Evolutionary conservation across 2,797 vertebrate species (phyloP).

Genomic region (Psittacula derbiana): DNA sequence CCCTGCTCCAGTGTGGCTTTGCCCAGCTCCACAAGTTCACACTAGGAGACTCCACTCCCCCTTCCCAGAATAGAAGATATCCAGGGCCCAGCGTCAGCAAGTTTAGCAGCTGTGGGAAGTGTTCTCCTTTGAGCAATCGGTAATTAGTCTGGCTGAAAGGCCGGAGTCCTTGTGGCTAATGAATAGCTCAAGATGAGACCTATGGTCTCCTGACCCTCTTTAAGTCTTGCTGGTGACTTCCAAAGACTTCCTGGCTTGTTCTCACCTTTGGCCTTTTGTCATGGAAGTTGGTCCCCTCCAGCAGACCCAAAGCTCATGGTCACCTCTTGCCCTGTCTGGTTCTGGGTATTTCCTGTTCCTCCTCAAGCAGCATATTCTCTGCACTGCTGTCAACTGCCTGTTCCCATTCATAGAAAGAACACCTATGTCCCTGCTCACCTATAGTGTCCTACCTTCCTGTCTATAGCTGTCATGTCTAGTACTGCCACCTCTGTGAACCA

Average conservation of each 20-base stretch:
- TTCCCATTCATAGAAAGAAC: background rate
- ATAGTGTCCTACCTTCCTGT: background rate
- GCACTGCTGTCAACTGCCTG: background rate
- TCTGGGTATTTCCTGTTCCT: background rate
- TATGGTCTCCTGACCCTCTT: background rate
- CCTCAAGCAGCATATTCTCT: background rate
- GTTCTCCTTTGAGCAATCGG: conserved; percentile 50
- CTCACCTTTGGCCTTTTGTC: background rate
- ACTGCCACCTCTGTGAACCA: background rate
- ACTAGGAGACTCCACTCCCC: conserved; percentile 68
- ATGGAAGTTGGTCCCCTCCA: background rate
- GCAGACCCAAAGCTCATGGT: background rate
- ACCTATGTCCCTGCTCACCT: fast-evolving
- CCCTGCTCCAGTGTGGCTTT: conserved; percentile 61
- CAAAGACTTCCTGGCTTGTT: background rate
- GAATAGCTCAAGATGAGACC: conserved; percentile 31
- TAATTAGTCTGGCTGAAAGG: conserved; percentile 53
- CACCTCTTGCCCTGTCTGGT: background rate
- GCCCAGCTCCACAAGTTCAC: conserved; percentile 70
- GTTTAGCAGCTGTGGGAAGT: conserved; percentile 62
- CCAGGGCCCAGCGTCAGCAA: conserved; percentile 57
- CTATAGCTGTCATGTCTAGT: background rate
- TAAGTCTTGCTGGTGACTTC: background rate
- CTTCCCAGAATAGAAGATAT: conserved; percentile 70
- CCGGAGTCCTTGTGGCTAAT: conserved; percentile 55